These are phyloP conservation scores for Dendroctonus ponderosae DNA, from an alignment of 1,140 invertebrate species.

Conservation along the genomic window DNA sequence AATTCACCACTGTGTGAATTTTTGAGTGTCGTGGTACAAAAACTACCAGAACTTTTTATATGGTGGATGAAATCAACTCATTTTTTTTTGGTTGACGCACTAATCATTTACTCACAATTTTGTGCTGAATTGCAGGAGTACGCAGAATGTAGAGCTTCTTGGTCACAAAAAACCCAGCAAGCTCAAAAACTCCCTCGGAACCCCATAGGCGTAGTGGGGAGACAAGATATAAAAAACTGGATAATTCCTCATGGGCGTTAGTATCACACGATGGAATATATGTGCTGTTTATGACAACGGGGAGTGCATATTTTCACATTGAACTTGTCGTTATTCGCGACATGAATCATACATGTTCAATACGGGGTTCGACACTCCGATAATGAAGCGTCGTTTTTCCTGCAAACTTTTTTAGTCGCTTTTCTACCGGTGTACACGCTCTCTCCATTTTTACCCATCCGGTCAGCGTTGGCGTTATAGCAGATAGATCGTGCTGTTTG, in stretches of 20 bases:
- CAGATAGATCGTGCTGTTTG: not conserved
- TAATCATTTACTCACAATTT: no score
- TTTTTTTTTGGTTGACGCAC: no score
- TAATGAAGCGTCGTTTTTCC: slow-evolving; percentile 46
- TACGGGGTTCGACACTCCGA: slow-evolving; percentile 49
- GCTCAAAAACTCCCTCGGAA: not conserved
- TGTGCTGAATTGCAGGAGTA: no score
- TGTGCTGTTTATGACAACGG: slow-evolving; percentile 49
- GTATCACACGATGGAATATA: slow-evolving; percentile 49
- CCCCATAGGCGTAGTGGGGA: no score
- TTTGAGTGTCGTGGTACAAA: no score
- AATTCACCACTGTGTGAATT: no score
- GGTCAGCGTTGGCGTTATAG: slow-evolving; percentile 14
- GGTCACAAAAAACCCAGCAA: no score
- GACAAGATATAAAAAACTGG: not conserved
- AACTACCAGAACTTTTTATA: no score
- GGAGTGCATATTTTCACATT: slow-evolving; percentile 51
- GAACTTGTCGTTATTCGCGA: slow-evolving; percentile 48
- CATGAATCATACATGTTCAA: slow-evolving; percentile 49
- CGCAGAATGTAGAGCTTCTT: no score
- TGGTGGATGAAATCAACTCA: no score
- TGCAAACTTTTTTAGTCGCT: slow-evolving; percentile 33
- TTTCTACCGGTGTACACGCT: slow-evolving; percentile 27
- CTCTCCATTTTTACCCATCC: slow-evolving; percentile 39
- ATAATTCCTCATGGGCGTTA: slow-evolving; percentile 48